A percentile compares a stretch with the other conserved stretches of the same genome.
Conservation (phyloP, 2,888 invertebrate genomes). For the Lacanobia wlatinum region DNA sequence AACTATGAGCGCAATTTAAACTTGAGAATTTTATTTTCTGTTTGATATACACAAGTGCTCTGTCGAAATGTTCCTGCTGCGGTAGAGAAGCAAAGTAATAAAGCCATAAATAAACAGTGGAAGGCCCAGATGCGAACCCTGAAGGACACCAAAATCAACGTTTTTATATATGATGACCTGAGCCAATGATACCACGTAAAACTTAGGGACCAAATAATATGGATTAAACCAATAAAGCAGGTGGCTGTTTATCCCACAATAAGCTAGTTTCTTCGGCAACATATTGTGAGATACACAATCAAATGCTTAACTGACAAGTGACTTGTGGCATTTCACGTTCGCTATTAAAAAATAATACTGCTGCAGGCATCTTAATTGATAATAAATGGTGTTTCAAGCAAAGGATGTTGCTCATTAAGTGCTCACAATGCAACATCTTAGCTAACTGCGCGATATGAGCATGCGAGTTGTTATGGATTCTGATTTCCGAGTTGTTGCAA, state of each 20-base stretch:
- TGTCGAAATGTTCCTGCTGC: too few relatives aligned
- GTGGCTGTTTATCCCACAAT: background rate
- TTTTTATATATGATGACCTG: background rate
- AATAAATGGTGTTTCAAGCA: constrained; percentile 5
- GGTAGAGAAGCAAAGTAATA: too few relatives aligned
- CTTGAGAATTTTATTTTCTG: too few relatives aligned
- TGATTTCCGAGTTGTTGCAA: constrained; percentile 47
- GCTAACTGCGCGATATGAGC: constrained; percentile 2
- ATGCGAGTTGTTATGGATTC: constrained; percentile 48
- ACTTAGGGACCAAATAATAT: background rate
- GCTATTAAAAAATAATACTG: background rate
- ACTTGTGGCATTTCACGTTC: background rate
- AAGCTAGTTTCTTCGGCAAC: background rate
- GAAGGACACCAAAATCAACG: background rate
- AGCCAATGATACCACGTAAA: background rate
- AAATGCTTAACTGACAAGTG: background rate
- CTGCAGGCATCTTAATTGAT: background rate
- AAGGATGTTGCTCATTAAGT: constrained; percentile 6
- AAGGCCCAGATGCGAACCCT: background rate
- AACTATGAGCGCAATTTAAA: too few relatives aligned
- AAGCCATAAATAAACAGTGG: background rate
- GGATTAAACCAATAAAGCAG: background rate
- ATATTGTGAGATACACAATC: background rate
- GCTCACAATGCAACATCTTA: constrained; percentile 23
- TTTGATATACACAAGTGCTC: too few relatives aligned